Base-by-base conservation (phyloP, 2,113 vertebrate genomes). In the Ciconia stormi region DNA sequence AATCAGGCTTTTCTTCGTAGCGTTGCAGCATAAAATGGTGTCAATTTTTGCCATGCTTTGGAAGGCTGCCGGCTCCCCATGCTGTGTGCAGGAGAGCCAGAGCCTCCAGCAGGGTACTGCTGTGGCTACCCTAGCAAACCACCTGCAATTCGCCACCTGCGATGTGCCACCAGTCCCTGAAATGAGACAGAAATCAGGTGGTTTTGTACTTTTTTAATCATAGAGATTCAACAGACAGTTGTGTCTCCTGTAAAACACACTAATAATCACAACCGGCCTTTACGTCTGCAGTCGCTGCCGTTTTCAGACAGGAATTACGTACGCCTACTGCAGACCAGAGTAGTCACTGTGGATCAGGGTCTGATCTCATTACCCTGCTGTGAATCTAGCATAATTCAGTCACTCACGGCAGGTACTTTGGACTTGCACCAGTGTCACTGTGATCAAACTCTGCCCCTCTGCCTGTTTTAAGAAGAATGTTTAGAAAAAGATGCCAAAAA, bases 361-460 rank as follows among this genome's bases (percentile, higher is more conserved):
- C 87, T 97, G 94, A 95, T 82, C 94, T 95, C 94, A 91, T 88
- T 61, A 50, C 38, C 62, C 89, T 90, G 93, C 87, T 77, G 91
- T 25, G 89, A 91, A 93, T 89, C 70, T 88, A 94, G 32, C 58
- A 53, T 38, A 76, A 95, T 88, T 87, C 84, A 79, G 74, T 66
- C 81, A 55, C 62, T 90, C 95, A 47, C 14, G 0, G 78, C 74
- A 90, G 78, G 81, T 82, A 30, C 66, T 76, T 82, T 94, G 96
- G 93, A 96, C 47, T 47, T 66, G 23, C 50, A 87, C 70, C 93
- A 91, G 87, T 25, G 50, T 12, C 53, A 40, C 50, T 46, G 52
- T 58, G 62, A 87, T 67, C 44, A 88, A 34, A 85, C 53, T 71
- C 79, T 73, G 12, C 49, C 19, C 85, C 32, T 95, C 83, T 89